phyloP scores from a whole-genome alignment of 1,140 invertebrate species.

The Caenorhabditis brenneri region DNA sequence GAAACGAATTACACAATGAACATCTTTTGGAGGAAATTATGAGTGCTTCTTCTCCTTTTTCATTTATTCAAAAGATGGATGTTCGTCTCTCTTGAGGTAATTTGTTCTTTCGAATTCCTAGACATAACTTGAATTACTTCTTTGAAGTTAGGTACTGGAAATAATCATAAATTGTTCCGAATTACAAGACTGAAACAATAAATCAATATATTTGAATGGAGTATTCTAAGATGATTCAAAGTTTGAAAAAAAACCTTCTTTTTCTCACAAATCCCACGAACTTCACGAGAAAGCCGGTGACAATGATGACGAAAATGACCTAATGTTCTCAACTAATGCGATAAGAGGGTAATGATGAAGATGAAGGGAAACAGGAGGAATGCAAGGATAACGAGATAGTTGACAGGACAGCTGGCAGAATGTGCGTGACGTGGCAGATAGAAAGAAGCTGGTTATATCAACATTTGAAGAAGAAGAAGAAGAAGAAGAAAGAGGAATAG shows the following conservation, averaged over 20 bases:
- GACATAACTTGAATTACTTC: background rate
- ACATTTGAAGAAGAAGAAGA: background rate
- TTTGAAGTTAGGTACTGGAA: no score
- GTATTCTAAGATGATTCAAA: no score
- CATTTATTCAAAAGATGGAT: background rate
- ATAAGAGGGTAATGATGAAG: constrained; percentile 29
- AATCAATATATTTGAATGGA: no score
- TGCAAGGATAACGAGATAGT: constrained; percentile 32
- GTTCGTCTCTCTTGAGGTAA: background rate
- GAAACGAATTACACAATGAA: constrained; percentile 27
- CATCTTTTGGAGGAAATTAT: background rate
- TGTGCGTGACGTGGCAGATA: constrained; percentile 15
- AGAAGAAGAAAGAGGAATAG: background rate
- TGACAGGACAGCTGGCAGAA: constrained; percentile 2
- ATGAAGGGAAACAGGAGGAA: constrained; percentile 25
- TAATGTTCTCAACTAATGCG: constrained; percentile 32
- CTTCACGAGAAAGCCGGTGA: background rate
- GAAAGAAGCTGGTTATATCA: constrained; percentile 24
- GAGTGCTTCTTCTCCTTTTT: background rate
- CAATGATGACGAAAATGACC: constrained; percentile 14
- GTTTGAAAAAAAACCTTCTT: no score
- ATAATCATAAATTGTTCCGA: no score
- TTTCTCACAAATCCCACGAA: background rate
- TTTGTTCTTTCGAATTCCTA: background rate
- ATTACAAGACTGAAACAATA: no score